Base-by-base conservation (phyloP, 2,113 vertebrate species). In the Rostratula benghalensis region DNA sequence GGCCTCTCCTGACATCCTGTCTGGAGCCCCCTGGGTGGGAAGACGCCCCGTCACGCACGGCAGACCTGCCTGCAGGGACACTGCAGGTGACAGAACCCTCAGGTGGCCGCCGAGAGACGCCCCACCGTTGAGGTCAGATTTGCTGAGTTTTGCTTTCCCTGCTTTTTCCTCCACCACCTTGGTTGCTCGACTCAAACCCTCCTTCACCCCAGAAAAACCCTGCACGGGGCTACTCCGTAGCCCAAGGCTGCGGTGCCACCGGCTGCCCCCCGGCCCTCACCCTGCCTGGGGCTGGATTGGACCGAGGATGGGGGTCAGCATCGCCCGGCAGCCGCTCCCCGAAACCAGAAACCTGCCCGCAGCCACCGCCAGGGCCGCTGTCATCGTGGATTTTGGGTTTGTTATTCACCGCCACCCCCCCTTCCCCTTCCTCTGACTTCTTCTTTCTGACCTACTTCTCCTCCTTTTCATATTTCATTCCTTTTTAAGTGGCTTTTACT, bases 271-370 rank as follows among this genome's bases (percentile, higher is more conserved):
- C 15, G 3, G 23, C 50, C 28, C 53, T 53, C 27, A 30, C 53
- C 43, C 35, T 3, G 65, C n/a, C 20, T 4, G 0, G 43, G 0
- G 11, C 56, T 1, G 22, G 35, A 5, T 5, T 4, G 8, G 56
- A 23, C 39, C 1, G 3, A 25, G 59, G 71, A 7, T 4, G 2
- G 0, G 0, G n/a, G 1, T 39, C 65, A 2, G 7, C 9, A 6
- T 4, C 16, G 5, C 64, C 45, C 50, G 9, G 71, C 71, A 57
- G 65, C 30, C 2, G 45, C 53, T 25, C 1, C 1, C 30, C 8
- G 50, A 14, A 33, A 18, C 63, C 30, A 10, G 50, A 14, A 33
- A 18, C 63, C 59, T 50, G 50, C 35, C 50, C 1, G 4, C 41
- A 23, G 11, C 18, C 73, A 3, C 6, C 6, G 0, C 14, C 87